These are phyloP conservation scores for Acanthosepion lycidas DNA, from an alignment of 2,888 invertebrate species.

Conservation along the genomic window DNA sequence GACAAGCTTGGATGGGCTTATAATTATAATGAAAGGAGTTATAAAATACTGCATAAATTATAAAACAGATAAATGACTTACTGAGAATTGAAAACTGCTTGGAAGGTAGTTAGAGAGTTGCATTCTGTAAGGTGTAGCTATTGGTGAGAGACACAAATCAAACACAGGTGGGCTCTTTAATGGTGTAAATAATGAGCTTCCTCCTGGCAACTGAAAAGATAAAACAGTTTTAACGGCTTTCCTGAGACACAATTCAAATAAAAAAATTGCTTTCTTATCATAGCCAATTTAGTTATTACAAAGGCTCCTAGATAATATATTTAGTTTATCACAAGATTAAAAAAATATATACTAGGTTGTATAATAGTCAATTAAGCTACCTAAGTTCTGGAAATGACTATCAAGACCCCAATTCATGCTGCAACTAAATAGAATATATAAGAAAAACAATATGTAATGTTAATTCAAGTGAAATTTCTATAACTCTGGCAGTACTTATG, in stretches of 20 bases:
- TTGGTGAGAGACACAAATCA: conserved; percentile 45
- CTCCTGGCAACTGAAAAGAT: not conserved
- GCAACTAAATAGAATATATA: too few relatives aligned
- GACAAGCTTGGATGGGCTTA: not conserved
- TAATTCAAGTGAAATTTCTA: too few relatives aligned
- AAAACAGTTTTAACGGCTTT: not conserved
- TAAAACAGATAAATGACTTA: not conserved
- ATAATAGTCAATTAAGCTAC: too few relatives aligned
- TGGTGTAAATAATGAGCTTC: conserved; percentile 37
- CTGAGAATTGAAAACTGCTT: not conserved
- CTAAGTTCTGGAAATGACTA: too few relatives aligned
- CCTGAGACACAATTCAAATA: not conserved
- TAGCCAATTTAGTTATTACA: not conserved
- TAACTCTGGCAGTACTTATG: too few relatives aligned
- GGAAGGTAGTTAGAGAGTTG: conserved; percentile 38
- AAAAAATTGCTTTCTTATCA: not conserved
- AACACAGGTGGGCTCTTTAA: conserved; percentile 39
- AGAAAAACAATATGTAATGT: too few relatives aligned
- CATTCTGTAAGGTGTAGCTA: conserved; percentile 34
- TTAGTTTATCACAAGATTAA: too few relatives aligned
- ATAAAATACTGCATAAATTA: not conserved
- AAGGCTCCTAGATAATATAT: too few relatives aligned
- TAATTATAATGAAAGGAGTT: not conserved
- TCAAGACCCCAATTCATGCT: too few relatives aligned
- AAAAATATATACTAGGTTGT: too few relatives aligned